Percentiles rank a stretch among this genome's conserved stretches.
These are phyloP conservation scores for Limenitis camilla DNA, from an alignment of 2,888 invertebrate genomes.

Conservation along the genomic window DNA sequence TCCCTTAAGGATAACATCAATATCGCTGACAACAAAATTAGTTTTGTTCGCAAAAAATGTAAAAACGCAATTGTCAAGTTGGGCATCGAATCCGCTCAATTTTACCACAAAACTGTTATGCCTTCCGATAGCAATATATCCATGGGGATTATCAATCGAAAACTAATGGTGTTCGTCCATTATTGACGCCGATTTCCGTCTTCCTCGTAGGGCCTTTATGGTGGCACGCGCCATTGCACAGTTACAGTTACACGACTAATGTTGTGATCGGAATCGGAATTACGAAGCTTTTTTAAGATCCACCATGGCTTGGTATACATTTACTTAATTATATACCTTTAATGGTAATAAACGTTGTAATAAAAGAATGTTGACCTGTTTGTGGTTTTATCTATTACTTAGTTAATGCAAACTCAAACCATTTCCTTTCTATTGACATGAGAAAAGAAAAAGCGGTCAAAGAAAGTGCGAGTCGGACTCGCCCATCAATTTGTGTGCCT, in stretches of 20 bases:
- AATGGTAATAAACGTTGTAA: not conserved
- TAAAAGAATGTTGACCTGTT: not conserved
- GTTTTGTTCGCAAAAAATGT: constrained; percentile 18
- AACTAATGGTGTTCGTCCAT: constrained; percentile 72
- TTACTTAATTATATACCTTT: not conserved
- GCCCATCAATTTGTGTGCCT: too few relatives aligned
- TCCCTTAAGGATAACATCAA: constrained; percentile 6
- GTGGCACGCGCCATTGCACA: constrained; percentile 66
- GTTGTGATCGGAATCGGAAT: constrained; percentile 29
- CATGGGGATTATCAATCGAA: constrained; percentile 69
- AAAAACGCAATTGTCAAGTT: constrained; percentile 25
- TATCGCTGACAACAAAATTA: constrained; percentile 17
- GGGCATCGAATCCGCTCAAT: constrained; percentile 55
- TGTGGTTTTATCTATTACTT: not conserved
- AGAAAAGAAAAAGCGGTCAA: too few relatives aligned
- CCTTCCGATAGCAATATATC: constrained; percentile 68
- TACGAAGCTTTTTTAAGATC: too few relatives aligned
- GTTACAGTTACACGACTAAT: constrained; percentile 45
- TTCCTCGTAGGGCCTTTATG: constrained; percentile 64
- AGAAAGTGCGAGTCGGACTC: too few relatives aligned
- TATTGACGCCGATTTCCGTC: constrained; percentile 70
- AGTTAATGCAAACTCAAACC: too few relatives aligned
- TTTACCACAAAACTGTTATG: constrained; percentile 73
- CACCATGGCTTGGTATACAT: too few relatives aligned
- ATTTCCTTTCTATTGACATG: too few relatives aligned